Conservation (phyloP, 2,888 invertebrate genomes). For the Julus scanicus region DNA sequence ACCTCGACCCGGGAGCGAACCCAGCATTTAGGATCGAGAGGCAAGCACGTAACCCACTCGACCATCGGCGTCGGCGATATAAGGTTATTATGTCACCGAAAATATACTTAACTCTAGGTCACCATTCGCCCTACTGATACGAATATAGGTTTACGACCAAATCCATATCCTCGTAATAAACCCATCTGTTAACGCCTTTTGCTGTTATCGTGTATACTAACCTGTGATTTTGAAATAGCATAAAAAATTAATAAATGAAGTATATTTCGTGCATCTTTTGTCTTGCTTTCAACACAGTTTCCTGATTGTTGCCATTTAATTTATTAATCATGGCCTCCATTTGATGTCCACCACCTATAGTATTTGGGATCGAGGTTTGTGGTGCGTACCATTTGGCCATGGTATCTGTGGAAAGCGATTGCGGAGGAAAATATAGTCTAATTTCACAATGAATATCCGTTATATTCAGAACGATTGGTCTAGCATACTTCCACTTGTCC, state of each 20-base stretch:
- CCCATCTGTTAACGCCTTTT: conserved; percentile 11
- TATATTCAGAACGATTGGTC: neutral
- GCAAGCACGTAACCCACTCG: too few relatives aligned
- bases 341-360: neutral
- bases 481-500: neutral
- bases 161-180: neutral
- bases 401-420: neutral
- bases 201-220: neutral
- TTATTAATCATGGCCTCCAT: neutral
- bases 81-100: neutral
- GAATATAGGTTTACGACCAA: neutral
- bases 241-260: neutral
- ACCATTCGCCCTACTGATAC: neutral
- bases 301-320: neutral
- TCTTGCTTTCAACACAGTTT: neutral
- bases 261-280: neutral
- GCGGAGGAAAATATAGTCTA: neutral
- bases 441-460: neutral
- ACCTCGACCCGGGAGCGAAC: too few relatives aligned
- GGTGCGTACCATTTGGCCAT: neutral
- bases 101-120: neutral
- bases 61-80: too few relatives aligned
- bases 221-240: neutral
- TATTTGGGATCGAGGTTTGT: too few relatives aligned
- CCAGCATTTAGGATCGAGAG: too few relatives aligned